These are phyloP conservation scores for Pseudomyrmex dendroicus DNA, from an alignment of 1,140 invertebrate genomes.

Conservation along the genomic window DNA sequence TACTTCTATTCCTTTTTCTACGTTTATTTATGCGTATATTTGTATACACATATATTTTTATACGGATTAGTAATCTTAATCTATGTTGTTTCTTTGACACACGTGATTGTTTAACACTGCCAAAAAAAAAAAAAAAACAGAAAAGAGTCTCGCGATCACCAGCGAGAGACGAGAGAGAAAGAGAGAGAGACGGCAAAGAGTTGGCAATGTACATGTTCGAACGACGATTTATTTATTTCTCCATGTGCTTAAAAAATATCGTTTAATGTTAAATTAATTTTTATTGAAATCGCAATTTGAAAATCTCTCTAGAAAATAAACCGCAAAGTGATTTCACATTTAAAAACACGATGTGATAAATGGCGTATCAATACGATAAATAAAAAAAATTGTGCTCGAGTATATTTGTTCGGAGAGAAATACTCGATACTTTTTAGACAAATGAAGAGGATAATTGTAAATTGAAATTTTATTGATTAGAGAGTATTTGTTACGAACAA, in stretches of 20 bases:
- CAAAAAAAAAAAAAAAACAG: constrained; percentile 2
- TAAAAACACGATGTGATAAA: constrained; percentile 21
- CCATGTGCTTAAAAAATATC: background rate
- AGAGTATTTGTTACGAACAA: too few species aligned
- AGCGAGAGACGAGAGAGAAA: background rate
- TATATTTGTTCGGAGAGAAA: background rate
- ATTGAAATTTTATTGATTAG: constrained; percentile 35
- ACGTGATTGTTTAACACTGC: constrained; percentile 9
- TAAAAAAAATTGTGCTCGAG: constrained; percentile 11
- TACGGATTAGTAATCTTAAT: constrained; percentile 51
- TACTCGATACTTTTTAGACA: constrained; percentile 16
- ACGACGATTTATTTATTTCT: too few species aligned
- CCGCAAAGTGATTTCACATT: constrained; percentile 18
- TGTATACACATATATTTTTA: constrained; percentile 73
- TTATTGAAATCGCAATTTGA: constrained; percentile 11
- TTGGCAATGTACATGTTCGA: constrained; percentile 21
- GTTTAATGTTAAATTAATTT: constrained; percentile 49
- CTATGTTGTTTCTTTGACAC: constrained; percentile 20
- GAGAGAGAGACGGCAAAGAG: background rate
- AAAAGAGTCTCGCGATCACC: background rate
- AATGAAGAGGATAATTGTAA: constrained; percentile 23
- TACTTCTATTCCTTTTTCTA: constrained; percentile 67
- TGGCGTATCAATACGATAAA: constrained; percentile 40
- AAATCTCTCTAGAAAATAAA: background rate
- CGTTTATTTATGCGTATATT: constrained; percentile 79